Conservation (phyloP, 2,113 vertebrate genomes). For the Vombatus ursinus region DNA sequence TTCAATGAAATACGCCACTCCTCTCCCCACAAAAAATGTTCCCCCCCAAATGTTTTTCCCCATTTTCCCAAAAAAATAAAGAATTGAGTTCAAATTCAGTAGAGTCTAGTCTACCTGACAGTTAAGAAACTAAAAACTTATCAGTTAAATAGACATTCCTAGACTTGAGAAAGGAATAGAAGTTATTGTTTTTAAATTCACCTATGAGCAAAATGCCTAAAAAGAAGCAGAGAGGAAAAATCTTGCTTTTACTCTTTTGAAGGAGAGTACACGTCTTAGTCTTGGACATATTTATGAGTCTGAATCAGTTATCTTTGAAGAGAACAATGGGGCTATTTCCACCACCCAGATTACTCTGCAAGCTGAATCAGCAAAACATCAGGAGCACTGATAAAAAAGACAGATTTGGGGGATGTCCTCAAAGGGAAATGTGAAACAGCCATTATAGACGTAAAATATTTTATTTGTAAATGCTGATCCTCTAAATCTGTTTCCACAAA, state of each 20-base stretch:
- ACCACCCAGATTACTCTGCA: too few species aligned
- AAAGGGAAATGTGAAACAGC: slow-evolving; percentile 25
- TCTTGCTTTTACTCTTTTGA: neutral
- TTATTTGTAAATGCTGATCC: slow-evolving; percentile 99
- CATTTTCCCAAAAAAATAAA: too few species aligned
- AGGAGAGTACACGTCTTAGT: too few species aligned
- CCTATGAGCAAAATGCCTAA: neutral
- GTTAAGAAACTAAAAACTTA: neutral
- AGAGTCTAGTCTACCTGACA: neutral
- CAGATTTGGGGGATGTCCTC: neutral
- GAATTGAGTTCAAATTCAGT: neutral
- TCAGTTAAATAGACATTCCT: neutral
- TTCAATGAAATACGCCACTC: neutral
- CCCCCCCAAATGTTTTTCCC: too few species aligned
- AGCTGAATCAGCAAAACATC: accelerated
- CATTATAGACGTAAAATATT: slow-evolving; percentile 96
- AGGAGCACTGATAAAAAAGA: neutral
- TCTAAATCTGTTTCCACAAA: slow-evolving; percentile 99
- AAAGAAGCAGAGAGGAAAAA: too few species aligned
- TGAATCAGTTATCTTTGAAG: accelerated
- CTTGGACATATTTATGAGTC: too few species aligned
- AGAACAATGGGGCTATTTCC: neutral
- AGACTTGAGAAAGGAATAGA: neutral
- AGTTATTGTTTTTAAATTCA: neutral
- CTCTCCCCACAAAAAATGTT: neutral